phyloP scores from a whole-genome alignment of 2,888 invertebrate genomes.

The Phengaris alcon region DNA sequence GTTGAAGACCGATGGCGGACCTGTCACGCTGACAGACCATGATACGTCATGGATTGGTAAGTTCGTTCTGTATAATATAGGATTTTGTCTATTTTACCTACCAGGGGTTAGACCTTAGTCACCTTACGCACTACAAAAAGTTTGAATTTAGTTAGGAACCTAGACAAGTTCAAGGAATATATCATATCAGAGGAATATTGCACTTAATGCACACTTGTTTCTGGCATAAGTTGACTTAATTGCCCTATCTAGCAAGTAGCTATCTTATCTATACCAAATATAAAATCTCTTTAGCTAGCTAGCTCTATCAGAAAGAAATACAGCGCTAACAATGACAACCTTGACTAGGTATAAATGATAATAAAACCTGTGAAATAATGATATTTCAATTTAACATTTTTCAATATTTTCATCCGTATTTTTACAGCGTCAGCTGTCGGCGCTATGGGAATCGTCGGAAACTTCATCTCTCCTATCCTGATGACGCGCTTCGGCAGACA shows the following conservation, averaged over 20 bases:
- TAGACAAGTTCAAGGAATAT: neutral
- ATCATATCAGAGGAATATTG: no score
- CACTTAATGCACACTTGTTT: no score
- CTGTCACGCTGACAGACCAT: slow-evolving; percentile 64
- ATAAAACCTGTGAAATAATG: no score
- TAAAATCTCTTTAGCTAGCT: neutral
- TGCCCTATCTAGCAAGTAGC: neutral
- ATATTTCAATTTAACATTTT: no score
- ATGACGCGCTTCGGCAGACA: slow-evolving; percentile 81
- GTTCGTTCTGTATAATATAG: slow-evolving; percentile 17
- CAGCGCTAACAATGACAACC: neutral
- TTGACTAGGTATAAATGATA: no score
- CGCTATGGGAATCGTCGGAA: slow-evolving; percentile 71
- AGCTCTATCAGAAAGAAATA: neutral
- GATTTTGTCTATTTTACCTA: no score
- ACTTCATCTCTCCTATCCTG: slow-evolving; percentile 70
- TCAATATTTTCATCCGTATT: slow-evolving; percentile 27
- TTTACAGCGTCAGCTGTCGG: slow-evolving; percentile 70
- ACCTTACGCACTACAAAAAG: neutral
- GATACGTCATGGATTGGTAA: slow-evolving; percentile 74
- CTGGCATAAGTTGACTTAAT: neutral
- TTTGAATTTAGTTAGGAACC: neutral
- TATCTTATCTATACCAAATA: no score
- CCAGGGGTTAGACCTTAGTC: neutral
- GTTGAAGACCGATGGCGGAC: slow-evolving; percentile 51